Base-by-base conservation (phyloP, 2,888 invertebrate genomes). In the Cephonodes hylas region DNA sequence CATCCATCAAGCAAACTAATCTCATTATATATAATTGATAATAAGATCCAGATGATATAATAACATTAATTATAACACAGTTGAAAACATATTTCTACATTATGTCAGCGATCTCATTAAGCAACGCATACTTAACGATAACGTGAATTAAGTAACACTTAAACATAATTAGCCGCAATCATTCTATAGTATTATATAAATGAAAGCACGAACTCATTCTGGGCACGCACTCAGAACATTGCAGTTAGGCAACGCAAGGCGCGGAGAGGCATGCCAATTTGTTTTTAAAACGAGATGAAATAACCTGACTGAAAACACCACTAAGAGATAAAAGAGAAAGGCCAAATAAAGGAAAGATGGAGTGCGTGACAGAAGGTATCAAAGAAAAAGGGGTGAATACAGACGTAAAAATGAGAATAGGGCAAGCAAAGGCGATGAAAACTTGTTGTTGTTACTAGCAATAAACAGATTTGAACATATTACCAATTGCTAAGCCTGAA, bases 91-190 rank as follows among this genome's bases (percentile, higher is more conserved):
- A 45, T 15, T 48, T 27, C 27, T 31, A 15, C 18, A 53, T 53
- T 27, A 53, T 53, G 18, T 53, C 42, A 42, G 34, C 34, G 62
- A 62, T 31, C 45, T 64, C 46, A 57, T 61, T 61, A 27, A 61
- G 59, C 46, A 56, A 59, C 42, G 63, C 34, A n/a, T 46, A 27
- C 45, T 56, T 34, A n/a, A n/a, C n/a, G 38, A 45, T 53, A 53
- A 53, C 15, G n/a, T 10, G 58, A 15, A 18, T 59, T 60, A 56
- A 46, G 38, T 58, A 27, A 48, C 23, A 60, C 59, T 25, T 58
- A 58, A 38, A 62, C 25, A 42, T 62, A 60, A 60, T 46, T 42
- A 58, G 31, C 42, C 46, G 25, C 48, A 62, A 60, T 58, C 58
- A 53, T 56, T 38, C 56, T 25, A 6, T 20, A 31, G 15, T 31